Base-by-base conservation (phyloP, 2,888 invertebrate species). In the Torymus tubicola region DNA sequence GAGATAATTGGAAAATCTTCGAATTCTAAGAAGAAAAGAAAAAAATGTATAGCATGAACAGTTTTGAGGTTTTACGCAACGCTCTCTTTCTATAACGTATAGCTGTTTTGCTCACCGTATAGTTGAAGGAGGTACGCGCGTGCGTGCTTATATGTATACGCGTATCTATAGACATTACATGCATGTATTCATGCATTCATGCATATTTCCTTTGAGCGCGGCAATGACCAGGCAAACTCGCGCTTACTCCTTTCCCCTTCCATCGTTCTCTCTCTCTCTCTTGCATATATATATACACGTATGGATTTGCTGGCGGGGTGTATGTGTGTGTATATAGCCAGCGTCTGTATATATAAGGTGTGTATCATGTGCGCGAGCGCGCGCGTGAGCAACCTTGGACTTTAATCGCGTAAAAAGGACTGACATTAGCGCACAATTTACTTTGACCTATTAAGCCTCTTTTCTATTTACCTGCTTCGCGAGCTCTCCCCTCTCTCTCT, bases 381-480 rank as follows among this genome's bases (percentile, higher is more conserved):
- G 42, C 18, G 18, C 72, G 81, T 71, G 79, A 42, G 31, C 81
- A 83, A 83, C 83, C 84, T 84, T 84, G 83, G 81, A 84, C 82
- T 83, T 81, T 82, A 82, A 82, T 83, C 80, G 77, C 77, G 76
- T 76, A 78, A 73, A 76, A 81, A 82, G 80, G 78, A 81, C 76
- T 72, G 80, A 80, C 82, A 82, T 79, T 82, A 76, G 78, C 18
- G 79, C 76, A 84, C 83, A 84, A 84, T 84, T 85, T 84, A 83
- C 83, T 83, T 81, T 83, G 84, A 83, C 84, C 84, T 84, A 83
- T 84, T 84, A 83, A 85, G 84, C 67, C 69, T 72, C 70, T 67
- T 70, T 75, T 70, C 71, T 65, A 65, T 76, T 69, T 69, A 52
- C 57, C 21, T 31, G 18, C 79, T 42, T 42, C 42, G 42, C 42